These are phyloP conservation scores for Suillia variegata DNA, from an alignment of 2,888 invertebrate genomes.

Conservation along the genomic window DNA sequence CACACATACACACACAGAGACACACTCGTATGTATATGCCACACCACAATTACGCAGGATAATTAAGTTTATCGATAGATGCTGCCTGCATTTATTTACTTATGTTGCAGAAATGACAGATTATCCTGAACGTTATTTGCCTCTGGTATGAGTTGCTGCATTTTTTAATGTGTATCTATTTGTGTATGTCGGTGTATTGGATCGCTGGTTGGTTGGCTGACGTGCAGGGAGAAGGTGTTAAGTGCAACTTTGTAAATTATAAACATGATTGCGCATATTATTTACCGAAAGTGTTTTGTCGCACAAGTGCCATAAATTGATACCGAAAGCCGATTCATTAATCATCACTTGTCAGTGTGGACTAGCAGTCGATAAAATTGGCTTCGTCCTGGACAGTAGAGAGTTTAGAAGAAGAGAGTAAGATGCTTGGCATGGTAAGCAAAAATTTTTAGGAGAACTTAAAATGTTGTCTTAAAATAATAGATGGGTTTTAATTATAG, in stretches of 20 bases:
- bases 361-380: slow-evolving; percentile 14
- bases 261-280: slow-evolving; percentile 18
- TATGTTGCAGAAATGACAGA: slow-evolving; percentile 38
- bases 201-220: background rate
- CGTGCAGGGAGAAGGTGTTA: background rate
- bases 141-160: background rate
- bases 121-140: slow-evolving; percentile 24
- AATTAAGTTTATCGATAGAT: slow-evolving; percentile 58
- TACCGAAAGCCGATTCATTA: slow-evolving; percentile 7
- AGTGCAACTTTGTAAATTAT: slow-evolving; percentile 3
- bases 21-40: background rate
- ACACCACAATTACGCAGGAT: slow-evolving; percentile 50
- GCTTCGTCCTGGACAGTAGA: background rate
- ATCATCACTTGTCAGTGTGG: slow-evolving; percentile 18
- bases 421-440: no score
- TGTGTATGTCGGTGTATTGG: background rate
- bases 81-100: slow-evolving; percentile 40
- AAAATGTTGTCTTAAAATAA: no score
- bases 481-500: no score
- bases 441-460: no score
- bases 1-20: background rate
- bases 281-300: slow-evolving; percentile 8
- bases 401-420: no score
- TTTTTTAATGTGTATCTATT: background rate
- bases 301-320: slow-evolving; percentile 10